Base-by-base conservation (phyloP, 2,888 invertebrate genomes). In the Acanthosepion esculentum region DNA sequence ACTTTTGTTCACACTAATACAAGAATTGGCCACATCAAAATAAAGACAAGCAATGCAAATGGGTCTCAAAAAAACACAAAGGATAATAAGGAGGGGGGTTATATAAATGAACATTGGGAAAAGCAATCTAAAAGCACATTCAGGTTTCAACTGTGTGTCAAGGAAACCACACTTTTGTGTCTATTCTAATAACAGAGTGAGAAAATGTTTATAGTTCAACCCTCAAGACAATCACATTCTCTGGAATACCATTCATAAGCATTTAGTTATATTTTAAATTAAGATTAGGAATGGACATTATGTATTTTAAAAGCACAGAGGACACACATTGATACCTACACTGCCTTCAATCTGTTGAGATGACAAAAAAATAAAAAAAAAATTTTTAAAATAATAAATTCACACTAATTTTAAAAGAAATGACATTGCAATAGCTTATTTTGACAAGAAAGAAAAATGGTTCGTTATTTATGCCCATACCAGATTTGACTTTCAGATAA, bases 271-370 rank as follows among this genome's bases (percentile, higher is more conserved):
- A 12, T n/a, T 78, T 78, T 78, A 78, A 26, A 33, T 12, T 15
- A 33, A 78, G n/a, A 78, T 78, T 78, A 78, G 78, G 78, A 78
- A 78, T 78, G 78, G 78, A 78, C 18, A 78, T 78, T 78, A 78
- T 33, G 78, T 33, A 15, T 78, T 78, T 78, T 33, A 78, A 78
- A 78, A 78, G 78, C n/a, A 78, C 78, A 78, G n/a, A n/a, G 78
- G 78, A 78, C 78, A 78, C 78, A 64, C 64, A 78, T 33, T n/a
- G n/a, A 78, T 78, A 78, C 78, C 78, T 78, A 78, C 78, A 78
- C n/a, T 33, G 78, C n/a, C 78, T 78, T 78, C 78, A 78, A 78
- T 78, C 78, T 78, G 78, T 78, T 78, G 78, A 78, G 78, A n/a
- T 78, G n/a, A 78, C 33, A 33, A 78, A 33, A 78, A 78, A n/a